phyloP scores from a whole-genome alignment of 2,888 invertebrate genomes.

The Thumatha senex region DNA sequence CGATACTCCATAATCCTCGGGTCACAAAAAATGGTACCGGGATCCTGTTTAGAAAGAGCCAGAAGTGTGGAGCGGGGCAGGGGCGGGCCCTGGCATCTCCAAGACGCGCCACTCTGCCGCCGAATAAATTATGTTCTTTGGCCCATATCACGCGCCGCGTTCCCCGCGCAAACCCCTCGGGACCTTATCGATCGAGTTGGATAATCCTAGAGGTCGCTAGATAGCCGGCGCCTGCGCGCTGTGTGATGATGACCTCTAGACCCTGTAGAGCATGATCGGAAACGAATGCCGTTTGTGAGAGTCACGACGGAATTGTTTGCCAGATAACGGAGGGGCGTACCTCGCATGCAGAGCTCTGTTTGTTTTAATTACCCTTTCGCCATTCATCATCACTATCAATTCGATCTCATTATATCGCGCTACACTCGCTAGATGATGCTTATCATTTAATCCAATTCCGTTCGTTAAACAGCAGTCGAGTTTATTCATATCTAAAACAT shows the following conservation, averaged over 20 bases:
- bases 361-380: constrained; percentile 33
- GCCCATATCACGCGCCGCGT: constrained; percentile 51
- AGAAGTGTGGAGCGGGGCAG: constrained; percentile 39
- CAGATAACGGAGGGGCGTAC: constrained; percentile 43
- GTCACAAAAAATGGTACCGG: constrained; percentile 64
- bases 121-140: constrained; percentile 78
- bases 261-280: constrained; percentile 47
- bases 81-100: constrained; percentile 63
- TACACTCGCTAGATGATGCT: constrained; percentile 24
- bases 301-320: constrained; percentile 57
- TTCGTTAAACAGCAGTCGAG: constrained; percentile 32
- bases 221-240: constrained; percentile 60
- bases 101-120: constrained; percentile 80
- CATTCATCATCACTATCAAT: constrained; percentile 17
- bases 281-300: constrained; percentile 64
- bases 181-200: constrained; percentile 73
- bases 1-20: constrained; percentile 69
- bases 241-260: constrained; percentile 58
- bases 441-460: constrained; percentile 37
- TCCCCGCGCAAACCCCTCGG: constrained; percentile 41
- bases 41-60: constrained; percentile 61
- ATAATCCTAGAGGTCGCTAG: constrained; percentile 76
- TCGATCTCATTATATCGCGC: constrained; percentile 17
- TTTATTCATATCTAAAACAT: constrained; percentile 52
- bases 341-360: constrained; percentile 23